Percentiles rank a stretch among this genome's conserved stretches.
These are phyloP conservation scores for Nomada flava DNA, from an alignment of 2,888 invertebrate genomes.

Conservation along the genomic window DNA sequence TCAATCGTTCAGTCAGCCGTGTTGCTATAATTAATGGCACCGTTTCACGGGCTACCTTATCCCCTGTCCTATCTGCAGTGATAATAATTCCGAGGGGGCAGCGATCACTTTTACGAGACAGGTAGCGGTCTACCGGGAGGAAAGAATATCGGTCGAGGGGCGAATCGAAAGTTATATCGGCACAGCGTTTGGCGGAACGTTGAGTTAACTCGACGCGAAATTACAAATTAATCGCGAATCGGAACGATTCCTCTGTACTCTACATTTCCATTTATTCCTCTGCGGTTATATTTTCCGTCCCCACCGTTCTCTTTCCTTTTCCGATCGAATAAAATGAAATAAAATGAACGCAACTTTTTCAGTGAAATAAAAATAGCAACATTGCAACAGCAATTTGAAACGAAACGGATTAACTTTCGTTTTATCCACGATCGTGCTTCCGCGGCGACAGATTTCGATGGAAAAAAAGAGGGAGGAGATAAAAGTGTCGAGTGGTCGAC, in stretches of 20 bases:
- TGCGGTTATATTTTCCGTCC: background rate
- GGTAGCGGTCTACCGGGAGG: background rate
- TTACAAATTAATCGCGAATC: slow-evolving; percentile 34
- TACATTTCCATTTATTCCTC: background rate
- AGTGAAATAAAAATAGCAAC: no score
- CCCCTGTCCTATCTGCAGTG: slow-evolving; percentile 3
- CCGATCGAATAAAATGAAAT: no score
- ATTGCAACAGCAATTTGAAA: no score
- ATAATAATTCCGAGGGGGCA: slow-evolving; percentile 22
- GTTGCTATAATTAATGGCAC: slow-evolving; percentile 58
- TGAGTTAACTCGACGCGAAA: slow-evolving; percentile 11
- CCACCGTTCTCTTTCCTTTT: background rate
- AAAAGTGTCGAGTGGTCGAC: slow-evolving; percentile 13
- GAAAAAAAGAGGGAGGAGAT: background rate
- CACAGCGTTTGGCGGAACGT: background rate
- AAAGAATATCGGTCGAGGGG: background rate
- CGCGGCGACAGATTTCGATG: no score
- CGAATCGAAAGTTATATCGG: no score
- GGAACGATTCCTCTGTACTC: slow-evolving; percentile 7
- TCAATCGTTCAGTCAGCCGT: slow-evolving; percentile 55
- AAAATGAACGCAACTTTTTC: no score
- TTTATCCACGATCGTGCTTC: no score
- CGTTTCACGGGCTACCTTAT: slow-evolving; percentile 43
- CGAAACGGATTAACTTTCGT: no score
- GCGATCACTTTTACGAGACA: background rate